These are phyloP conservation scores for Bombus soroeensis DNA, from an alignment of 1,140 invertebrate genomes.

Conservation along the genomic window DNA sequence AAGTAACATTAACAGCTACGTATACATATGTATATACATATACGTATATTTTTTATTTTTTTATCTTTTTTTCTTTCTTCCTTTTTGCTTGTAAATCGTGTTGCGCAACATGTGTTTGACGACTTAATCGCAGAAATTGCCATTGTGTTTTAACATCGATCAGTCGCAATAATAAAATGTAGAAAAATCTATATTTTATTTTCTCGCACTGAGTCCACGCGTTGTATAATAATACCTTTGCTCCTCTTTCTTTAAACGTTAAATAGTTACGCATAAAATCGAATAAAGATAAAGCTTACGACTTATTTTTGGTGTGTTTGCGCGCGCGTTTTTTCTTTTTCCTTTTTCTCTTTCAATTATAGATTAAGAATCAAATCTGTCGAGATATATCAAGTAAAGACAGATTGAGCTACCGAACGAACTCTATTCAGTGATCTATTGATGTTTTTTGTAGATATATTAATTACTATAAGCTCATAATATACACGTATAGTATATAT, in stretches of 20 bases:
- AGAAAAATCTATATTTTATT: conserved; percentile 48
- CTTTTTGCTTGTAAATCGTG: conserved; percentile 10
- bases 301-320: neutral
- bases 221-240: conserved; percentile 6
- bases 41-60: neutral
- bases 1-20: conserved; percentile 13
- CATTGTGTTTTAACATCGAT: conserved; percentile 1
- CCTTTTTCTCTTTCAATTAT: neutral
- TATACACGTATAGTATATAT: conserved; percentile 5
- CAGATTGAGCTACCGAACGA: conserved; percentile 1
- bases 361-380: conserved; percentile 23
- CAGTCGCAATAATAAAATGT: conserved; percentile 59
- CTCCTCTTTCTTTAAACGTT: neutral
- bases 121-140: neutral
- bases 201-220: neutral
- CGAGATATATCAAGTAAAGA: neutral
- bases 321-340: neutral
- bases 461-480: conserved; percentile 27
- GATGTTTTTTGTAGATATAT: neutral
- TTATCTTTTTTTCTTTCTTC: neutral
- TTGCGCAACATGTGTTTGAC: neutral
- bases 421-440: conserved; percentile 7
- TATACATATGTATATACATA: neutral
- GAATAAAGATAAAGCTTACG: conserved; percentile 31
- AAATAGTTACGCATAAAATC: conserved; percentile 29